Evolutionary conservation across 2,113 vertebrate species (phyloP), one percentile per base, ranked within the genome.

Genomic region (Tretioscincus oriximinensis): DNA sequence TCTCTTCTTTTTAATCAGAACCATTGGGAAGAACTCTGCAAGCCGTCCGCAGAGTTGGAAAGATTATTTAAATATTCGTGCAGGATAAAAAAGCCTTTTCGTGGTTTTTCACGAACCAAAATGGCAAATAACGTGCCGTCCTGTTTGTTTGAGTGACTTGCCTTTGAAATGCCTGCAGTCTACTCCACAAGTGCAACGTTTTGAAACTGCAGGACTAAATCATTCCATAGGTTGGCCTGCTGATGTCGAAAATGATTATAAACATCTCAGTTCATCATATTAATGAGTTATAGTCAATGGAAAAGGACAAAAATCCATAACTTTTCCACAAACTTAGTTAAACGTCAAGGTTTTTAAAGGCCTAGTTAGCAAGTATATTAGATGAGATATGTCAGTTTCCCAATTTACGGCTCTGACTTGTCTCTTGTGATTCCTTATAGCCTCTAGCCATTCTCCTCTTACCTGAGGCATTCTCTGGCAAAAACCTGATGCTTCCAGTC

Each of bases 341-440:
- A 96, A 96, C 96, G 96, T 98, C 97, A 97, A 96, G 96, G 97
- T 97, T 98, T 97, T 98, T 98, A 98, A 98, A 99, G 97, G 97
- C 97, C 97, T 98, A 97, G 96, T 99, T 98, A 98, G 97, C 96
- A 97, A 97, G 96, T 96, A 97, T 98, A 98, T 98, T 98, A 96
- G 97, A 99, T 98, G 96, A 97, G 96, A 96, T 96, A 98, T 99
- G 98, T 99, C 98, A 99, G 97, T 96, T 98, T 98, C 95, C 95
- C 97, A 97, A 97, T 98, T 98, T 98, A 98, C 95, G 96, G 96
- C 96, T 96, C 96, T 96, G 96, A 94, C 93, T 94, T 93, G 96
- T 98, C 97, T 97, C 98, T 92, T 93, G 97, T 96, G 98, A 97
- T 96, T 96, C 95, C 95, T 96, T 93, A 94, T 99, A 97, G 98